Evolutionary conservation across 1,140 invertebrate genomes (phyloP), one percentile per base, ranked within the genome.

Genomic region (Rhyzopertha dominica): DNA sequence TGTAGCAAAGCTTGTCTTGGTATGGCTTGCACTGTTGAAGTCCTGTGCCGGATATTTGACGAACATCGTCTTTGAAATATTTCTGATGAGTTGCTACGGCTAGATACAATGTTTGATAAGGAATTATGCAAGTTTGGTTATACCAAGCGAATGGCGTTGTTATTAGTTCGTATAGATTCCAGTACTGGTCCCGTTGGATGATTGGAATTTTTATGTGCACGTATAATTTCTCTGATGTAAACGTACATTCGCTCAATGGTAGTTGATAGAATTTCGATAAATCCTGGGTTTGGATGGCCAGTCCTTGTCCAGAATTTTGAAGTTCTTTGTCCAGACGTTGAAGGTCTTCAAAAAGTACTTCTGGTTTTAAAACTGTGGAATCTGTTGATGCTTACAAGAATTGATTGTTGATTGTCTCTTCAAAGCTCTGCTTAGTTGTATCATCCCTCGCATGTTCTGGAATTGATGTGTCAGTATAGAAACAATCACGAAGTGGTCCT

Each of bases 61-160:
- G 29, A 14, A 44, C 3, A 13, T 12, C 23, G 38, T 16, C 7
- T 14, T 20, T 8, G 5, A 9, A 12, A 18, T 28, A 12, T 16
- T 29, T n/a, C n/a, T n/a, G n/a, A n/a, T n/a, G n/a, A 26, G 4
- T 28, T 9, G 29, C 31, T 1, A 47, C 31, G 5, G 43, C 44
- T 8, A 42, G 4, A 17, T 34, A 47, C 2, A 47, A 3, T 10
- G 37, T 35, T 10, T 47, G 23, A 14, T 51, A 44, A 14, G n/a
- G 17, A 9, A 51, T 36, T 35, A 12, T 17, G 24, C 49, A 51
- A 0, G 49, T 51, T n/a, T 51, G 22, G 14, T 51, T 51, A 12
- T 47, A 12, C 49, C 49, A 47, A 12, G 24, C 43, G 28, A 51
- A 51, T 8, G 39, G 49, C 1, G 39, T 47, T 3, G 37, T 42